Evolutionary conservation across 2,888 invertebrate species (phyloP), one percentile per base, ranked within the genome.

Genomic region (Hipparchia sbordonii): DNA sequence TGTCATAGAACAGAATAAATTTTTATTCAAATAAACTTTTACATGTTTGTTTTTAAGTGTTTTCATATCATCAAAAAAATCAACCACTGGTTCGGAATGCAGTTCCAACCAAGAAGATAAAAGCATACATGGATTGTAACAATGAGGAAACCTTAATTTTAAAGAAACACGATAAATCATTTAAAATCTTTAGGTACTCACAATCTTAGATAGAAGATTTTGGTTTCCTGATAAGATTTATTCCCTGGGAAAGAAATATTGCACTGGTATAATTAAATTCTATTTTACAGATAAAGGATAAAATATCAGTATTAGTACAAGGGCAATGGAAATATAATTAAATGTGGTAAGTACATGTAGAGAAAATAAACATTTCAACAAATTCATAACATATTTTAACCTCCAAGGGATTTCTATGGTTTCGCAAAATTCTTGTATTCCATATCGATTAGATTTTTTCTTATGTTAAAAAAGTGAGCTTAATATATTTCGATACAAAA

Each of bases 121-220:
- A 4, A 39, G 5, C 39, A 5, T 39, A 39, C 39, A 39, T 39
- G 2, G 39, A 39, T 39, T 39, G 5, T 39, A 2, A 39, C 39
- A 4, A 39, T 39, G 1, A 39, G 39, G 39, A 4, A 5, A 4
- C 39, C 0, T 39, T 2, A 39, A 39, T 39, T 39, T 39, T 39
- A 39, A 39, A 39, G 5, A 39, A 39, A 23, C 23, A 23, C 23
- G 23, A 23, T 23, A 23, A 23, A 23, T 23, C 0, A 23, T 23
- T 39, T 39, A 39, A 39, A 39, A 39, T 39, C 39, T 39, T 2
- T 39, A 39, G 39, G n/a, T 80, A 88, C 88, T 89, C 83, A 89
- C 89, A 79, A 77, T 85, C 72, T 77, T 74, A 75, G 72, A 75
- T 74, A 74, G 56, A 72, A 57, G 67, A 73, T 70, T 71, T 73